Evolutionary conservation across 1,140 invertebrate genomes (phyloP).

Genomic region (Bombus superbus): DNA sequence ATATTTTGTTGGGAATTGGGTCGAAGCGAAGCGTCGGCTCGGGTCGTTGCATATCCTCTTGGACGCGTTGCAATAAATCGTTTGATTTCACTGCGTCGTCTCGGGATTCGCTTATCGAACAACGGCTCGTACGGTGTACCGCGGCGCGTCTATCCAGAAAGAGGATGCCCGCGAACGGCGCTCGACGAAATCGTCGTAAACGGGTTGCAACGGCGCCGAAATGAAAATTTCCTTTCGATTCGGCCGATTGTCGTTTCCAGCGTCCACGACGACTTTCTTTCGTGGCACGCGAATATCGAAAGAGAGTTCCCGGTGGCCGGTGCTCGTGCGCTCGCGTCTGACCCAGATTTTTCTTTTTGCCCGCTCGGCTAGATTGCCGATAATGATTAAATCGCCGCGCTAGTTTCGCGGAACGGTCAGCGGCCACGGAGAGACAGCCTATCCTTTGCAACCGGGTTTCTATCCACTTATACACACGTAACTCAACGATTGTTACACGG

Average conservation of each 20-base stretch:
- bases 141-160: too few relatives aligned
- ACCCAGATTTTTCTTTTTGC: constrained; percentile 63
- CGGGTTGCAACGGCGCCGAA: neutral
- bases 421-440: constrained; percentile 41
- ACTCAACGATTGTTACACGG: constrained; percentile 35
- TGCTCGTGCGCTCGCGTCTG: constrained; percentile 25
- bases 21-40: too few relatives aligned
- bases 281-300: constrained; percentile 30
- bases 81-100: neutral
- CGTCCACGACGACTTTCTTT: constrained; percentile 4
- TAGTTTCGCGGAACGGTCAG: constrained; percentile 58
- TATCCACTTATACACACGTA: neutral
- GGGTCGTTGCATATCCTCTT: too few relatives aligned
- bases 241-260: neutral
- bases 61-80: too few relatives aligned
- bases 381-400: constrained; percentile 62
- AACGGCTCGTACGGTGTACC: too few relatives aligned
- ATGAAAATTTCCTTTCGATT: constrained; percentile 4
- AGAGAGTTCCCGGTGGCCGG: constrained; percentile 21
- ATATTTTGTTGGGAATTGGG: too few relatives aligned
- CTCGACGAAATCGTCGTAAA: too few relatives aligned
- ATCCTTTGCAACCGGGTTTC: constrained; percentile 42
- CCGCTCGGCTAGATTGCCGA: constrained; percentile 57
- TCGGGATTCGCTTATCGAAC: too few relatives aligned
- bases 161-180: too few relatives aligned